A percentile compares a stretch with the other conserved stretches of the same genome.
These are phyloP conservation scores for Drosophila navojoa DNA, from an alignment of 1,140 invertebrate species.

Conservation along the genomic window DNA sequence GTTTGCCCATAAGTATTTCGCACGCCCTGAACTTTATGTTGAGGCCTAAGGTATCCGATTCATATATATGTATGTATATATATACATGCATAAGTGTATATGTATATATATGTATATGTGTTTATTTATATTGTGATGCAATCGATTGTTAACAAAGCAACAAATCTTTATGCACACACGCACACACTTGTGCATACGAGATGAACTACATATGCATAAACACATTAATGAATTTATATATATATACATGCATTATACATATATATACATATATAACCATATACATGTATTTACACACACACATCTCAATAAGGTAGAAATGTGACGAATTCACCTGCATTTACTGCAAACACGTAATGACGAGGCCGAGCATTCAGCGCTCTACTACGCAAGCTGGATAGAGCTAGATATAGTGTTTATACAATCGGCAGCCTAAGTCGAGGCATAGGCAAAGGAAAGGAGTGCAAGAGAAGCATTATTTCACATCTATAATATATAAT, in stretches of 20 bases:
- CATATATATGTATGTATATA: neutral
- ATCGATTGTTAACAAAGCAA: constrained; percentile 33
- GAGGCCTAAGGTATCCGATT: constrained; percentile 24
- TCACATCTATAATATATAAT: too few species aligned
- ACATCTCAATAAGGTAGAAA: too few species aligned
- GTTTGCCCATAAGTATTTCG: constrained; percentile 11
- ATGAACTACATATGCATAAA: neutral
- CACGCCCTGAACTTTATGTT: constrained; percentile 32
- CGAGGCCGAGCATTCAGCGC: too few species aligned
- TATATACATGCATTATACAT: neutral
- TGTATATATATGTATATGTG: neutral
- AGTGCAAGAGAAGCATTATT: too few species aligned
- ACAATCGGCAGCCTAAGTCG: too few species aligned
- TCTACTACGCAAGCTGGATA: too few species aligned
- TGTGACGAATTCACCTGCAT: too few species aligned
- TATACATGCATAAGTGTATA: too few species aligned
- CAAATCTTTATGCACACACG: constrained; percentile 19
- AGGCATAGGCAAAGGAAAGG: too few species aligned
- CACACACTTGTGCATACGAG: neutral
- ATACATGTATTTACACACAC: neutral
- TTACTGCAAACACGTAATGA: too few species aligned
- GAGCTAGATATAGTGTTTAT: too few species aligned
- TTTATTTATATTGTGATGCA: constrained; percentile 1
- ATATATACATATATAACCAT: neutral
- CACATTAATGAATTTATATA: neutral